Base-by-base conservation (phyloP, 2,113 vertebrate genomes). In the Megaceryle maxima region DNA sequence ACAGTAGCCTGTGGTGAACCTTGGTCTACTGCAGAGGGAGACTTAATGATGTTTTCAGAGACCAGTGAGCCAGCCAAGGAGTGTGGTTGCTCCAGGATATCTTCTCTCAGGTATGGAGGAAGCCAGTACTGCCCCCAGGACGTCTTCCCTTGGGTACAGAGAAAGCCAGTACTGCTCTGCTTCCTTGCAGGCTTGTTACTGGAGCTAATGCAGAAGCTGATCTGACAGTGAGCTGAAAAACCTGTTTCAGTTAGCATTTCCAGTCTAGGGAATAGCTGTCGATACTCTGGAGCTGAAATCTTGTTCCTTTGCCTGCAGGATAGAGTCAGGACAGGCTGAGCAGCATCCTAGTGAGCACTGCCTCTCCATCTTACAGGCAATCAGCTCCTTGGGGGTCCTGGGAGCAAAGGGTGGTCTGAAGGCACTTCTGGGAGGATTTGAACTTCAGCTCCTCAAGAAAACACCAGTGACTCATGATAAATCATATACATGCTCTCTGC, bases 401-500 rank as follows among this genome's bases (percentile, higher is more conserved):
- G 48, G 35, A 28, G 19, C 72, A 63, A 39, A 55, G 22, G 5
- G 17, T 43, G 11, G 19, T 62, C 43, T 44, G 82, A 72, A 48
- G 31, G 21, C 12, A 4, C 51, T 81, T 81, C 6, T 9, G 37
- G 17, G 56, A 59, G 50, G 35, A 4, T 56, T 73, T 73, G 59
- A 56, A 63, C 8, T 14, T 73, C 51, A 44, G 13, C 11, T 73
- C 14, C 44, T 68, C 53, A 24, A 13, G 16, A 29, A 48, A 73
- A 48, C 59, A n/a, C 11, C 6, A 8, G 16, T 43, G 85, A 28
- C 44, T 78, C 19, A 2, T 8, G 5, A 15, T 26, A 24, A 16
- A 26, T 39, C 0, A 0, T 3, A 7, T 62, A 14, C 37, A 5
- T 0, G 0, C 41, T 37, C 43, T 75, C 33, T 70, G 33, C 62